Base-by-base conservation (phyloP, 2,797 vertebrate genomes). In the Hippopotamyrus pictus region DNA sequence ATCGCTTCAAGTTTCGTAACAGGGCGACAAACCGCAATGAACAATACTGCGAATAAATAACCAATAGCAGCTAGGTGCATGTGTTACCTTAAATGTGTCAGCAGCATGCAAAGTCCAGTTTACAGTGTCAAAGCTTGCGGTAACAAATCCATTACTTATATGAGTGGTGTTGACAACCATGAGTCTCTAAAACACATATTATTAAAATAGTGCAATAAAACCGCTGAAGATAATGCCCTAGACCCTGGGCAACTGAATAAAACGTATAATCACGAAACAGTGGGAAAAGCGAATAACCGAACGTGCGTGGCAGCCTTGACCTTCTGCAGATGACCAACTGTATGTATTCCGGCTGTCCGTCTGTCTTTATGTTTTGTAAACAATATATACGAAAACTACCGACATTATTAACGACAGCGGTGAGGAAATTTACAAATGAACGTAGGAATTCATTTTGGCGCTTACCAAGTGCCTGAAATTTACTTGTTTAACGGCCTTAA, bases 391-490 rank as follows among this genome's bases (percentile, higher is more conserved):
- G 4, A 14, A 37, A 73, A 73, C 7, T 44, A n/a, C 37, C 17
- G 7, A 79, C 65, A 88, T 14, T 33, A 44, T 17, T n/a, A 79
- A 19, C 17, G 19, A 54, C 65, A 88, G 5, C 12, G 29, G 22
- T 54, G 50, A 5, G 19, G 4, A 2, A 48, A 51, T 12, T 51
- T 51, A 22, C 1, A 50, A 50, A 50, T 44, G 0, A 41, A 65
- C 53, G 9, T 41, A 51, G 4, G 41, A 8, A 51, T 33, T 73
- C 2, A 48, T 41, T 41, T 37, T 25, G 37, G 12, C 82, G 90
- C 91, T 89, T 62, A 90, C 91, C 91, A 91, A 57, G 19, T 89
- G 88, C 88, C 65, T 62, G 41, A 89, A 8, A 44, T 86, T 86
- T 83, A 5, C 79, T 76, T 62, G 89, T 37, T 89, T 88, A 48